Evolutionary conservation across 2,888 invertebrate genomes (phyloP), one percentile per base, ranked within the genome.

Genomic region (Hecatera dysodea): DNA sequence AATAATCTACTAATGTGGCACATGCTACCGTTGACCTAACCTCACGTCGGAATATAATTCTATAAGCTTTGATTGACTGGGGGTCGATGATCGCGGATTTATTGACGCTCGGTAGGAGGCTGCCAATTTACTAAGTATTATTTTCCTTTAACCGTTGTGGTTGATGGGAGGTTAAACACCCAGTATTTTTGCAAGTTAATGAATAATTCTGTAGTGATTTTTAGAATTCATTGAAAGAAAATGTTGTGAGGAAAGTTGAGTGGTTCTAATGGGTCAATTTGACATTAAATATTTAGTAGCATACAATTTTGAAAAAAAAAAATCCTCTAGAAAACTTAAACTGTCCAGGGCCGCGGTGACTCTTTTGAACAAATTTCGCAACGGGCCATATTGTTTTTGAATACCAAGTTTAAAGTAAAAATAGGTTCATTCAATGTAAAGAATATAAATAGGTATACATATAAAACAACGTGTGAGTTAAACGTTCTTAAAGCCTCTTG

Each of bases 31-130:
- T 36, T 44, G 15, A 29, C 48, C 22, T 53, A 33, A 27, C 27
- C 1, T 36, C 11, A 46, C 11, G 27, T 60, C 9, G 48, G 24
- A 50, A 60, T 15, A 39, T 59, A 78, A 50, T 78, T 78, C 29
- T 22, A 59, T 63, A 19, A 44, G 19, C 39, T 29, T 27, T 55
- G 50, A 74, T 70, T 78, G 29, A 4, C 39, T 17, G 2, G n/a
- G 29, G 50, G 57, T 57, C 60, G 27, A 17, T 64, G 72, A 8
- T 50, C 55, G 27, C 12, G 15, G 42, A 22, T 55, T 48, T 73
- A 60, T 75, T 60, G 36, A 2, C 39, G 11, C 24, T 29, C 75
- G 1, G 15, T 24, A 27, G 44, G 52, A 17, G 44, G 27, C 53
- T 39, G 46, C 9, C n/a, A 15, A 59, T 75, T 59, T 46, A 24